Percentiles rank a stretch among this genome's conserved stretches.
These are phyloP conservation scores for Chymomyza costata DNA, from an alignment of 1,140 invertebrate genomes.

Conservation along the genomic window DNA sequence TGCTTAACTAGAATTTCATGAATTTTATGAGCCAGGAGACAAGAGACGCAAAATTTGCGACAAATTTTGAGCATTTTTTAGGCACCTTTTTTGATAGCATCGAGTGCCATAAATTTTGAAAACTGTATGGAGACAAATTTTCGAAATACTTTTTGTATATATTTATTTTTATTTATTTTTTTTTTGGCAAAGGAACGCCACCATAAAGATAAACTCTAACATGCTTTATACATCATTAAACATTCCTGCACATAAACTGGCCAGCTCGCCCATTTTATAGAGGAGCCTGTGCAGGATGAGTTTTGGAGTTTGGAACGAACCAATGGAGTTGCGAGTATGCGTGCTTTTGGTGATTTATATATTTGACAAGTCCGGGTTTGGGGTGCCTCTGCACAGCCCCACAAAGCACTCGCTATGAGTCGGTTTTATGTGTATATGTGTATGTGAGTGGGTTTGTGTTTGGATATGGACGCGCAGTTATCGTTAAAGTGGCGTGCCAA, in stretches of 20 bases:
- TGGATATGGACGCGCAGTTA: conserved; percentile 33
- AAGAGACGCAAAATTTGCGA: conserved; percentile 7
- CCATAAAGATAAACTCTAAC: conserved; percentile 73
- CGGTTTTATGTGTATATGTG: not conserved
- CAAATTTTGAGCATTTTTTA: conserved; percentile 11
- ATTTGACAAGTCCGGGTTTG: conserved; percentile 51
- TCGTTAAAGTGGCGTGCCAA: conserved; percentile 65
- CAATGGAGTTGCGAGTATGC: too few species aligned
- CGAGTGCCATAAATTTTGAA: conserved; percentile 63
- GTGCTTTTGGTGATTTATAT: conserved; percentile 61
- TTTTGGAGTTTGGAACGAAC: conserved; percentile 18
- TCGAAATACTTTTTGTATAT: conserved; percentile 49
- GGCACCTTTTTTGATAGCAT: conserved; percentile 53
- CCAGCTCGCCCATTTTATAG: conserved; percentile 16
- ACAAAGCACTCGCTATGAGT: too few species aligned
- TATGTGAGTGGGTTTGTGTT: not conserved
- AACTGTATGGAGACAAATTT: conserved; percentile 59
- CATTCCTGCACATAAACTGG: conserved; percentile 67
- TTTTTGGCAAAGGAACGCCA: conserved; percentile 54
- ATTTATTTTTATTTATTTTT: conserved; percentile 20
- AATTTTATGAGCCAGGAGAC: conserved; percentile 1
- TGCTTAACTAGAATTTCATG: conserved; percentile 2
- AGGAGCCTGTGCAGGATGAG: conserved; percentile 7
- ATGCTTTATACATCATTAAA: conserved; percentile 74
- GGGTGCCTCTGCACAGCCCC: not conserved